Conservation (phyloP, 2,797 vertebrate genomes). For the Potorous gilbertii region DNA sequence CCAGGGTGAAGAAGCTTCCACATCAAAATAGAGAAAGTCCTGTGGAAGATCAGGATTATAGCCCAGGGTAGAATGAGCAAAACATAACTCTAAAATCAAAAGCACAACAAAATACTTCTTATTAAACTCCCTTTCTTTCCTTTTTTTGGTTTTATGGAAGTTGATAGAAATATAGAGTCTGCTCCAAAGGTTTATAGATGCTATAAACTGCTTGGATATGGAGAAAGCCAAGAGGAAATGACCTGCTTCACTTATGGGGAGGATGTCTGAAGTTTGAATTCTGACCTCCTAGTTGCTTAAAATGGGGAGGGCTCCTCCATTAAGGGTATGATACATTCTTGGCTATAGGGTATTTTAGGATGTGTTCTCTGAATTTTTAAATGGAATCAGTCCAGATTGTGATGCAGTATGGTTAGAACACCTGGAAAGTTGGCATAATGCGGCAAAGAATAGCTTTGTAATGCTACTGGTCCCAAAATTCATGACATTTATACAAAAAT, state of each 20-base stretch:
- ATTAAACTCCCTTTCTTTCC: background rate
- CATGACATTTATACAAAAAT: too few relatives aligned
- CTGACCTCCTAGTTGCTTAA: background rate
- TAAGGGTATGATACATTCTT: too few relatives aligned
- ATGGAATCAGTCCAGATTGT: too few relatives aligned
- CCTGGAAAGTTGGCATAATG: too few relatives aligned
- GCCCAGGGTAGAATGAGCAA: background rate
- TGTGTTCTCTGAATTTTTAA: too few relatives aligned
- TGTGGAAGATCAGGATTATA: background rate
- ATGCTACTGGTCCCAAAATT: too few relatives aligned
- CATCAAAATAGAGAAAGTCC: background rate
- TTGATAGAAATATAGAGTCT: background rate
- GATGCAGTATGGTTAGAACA: too few relatives aligned
- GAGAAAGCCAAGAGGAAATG: background rate
- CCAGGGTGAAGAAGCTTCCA: too few relatives aligned
- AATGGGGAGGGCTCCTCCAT: background rate
- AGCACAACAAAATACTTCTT: background rate
- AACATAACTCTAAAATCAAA: background rate
- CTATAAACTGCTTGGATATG: background rate
- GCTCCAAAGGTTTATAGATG: background rate
- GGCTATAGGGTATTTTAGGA: too few relatives aligned
- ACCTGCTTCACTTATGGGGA: background rate
- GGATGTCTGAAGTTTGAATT: background rate
- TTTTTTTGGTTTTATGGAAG: background rate
- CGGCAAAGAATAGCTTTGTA: too few relatives aligned